These are phyloP conservation scores for Chironomus striatipennis DNA, from an alignment of 1,140 invertebrate genomes.

Conservation along the genomic window DNA sequence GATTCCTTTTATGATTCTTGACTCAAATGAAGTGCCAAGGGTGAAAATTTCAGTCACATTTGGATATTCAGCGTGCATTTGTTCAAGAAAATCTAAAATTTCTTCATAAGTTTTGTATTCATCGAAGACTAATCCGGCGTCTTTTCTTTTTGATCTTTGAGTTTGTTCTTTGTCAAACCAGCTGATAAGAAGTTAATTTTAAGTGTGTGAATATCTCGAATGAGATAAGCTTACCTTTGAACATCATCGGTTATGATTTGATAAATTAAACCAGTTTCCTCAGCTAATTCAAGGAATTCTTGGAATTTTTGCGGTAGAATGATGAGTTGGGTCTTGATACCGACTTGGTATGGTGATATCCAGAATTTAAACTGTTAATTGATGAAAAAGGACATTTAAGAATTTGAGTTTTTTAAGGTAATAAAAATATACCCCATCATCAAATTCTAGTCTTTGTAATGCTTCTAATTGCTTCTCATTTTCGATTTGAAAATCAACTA, in stretches of 20 bases:
- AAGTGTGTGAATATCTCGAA: too few relatives aligned
- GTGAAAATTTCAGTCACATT: conserved; percentile 32
- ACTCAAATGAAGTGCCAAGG: conserved; percentile 43
- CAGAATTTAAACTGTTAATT: conserved; percentile 31
- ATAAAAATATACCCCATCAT: conserved; percentile 28
- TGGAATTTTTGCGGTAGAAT: conserved; percentile 32
- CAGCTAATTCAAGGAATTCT: conserved; percentile 25
- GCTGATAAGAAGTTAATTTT: conserved; percentile 27
- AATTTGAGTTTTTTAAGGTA: too few relatives aligned
- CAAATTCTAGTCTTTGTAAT: conserved; percentile 27
- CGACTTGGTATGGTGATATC: conserved; percentile 33
- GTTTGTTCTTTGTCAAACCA: conserved; percentile 33
- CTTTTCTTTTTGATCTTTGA: conserved; percentile 25
- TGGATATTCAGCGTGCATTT: conserved; percentile 32
- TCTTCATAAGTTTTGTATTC: conserved; percentile 42
- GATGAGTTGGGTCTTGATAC: conserved; percentile 34
- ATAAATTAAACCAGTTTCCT: conserved; percentile 29
- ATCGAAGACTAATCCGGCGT: conserved; percentile 36
- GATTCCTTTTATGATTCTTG: conserved; percentile 40
- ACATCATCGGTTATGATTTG: conserved; percentile 32
- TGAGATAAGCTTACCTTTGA: conserved; percentile 29
- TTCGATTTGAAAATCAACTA: conserved; percentile 33
- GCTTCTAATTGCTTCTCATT: conserved; percentile 28
- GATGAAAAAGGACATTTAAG: neutral
- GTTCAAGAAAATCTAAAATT: conserved; percentile 37